Evolutionary conservation across 2,888 invertebrate species (phyloP).

Genomic region (Pinctada fucata): DNA sequence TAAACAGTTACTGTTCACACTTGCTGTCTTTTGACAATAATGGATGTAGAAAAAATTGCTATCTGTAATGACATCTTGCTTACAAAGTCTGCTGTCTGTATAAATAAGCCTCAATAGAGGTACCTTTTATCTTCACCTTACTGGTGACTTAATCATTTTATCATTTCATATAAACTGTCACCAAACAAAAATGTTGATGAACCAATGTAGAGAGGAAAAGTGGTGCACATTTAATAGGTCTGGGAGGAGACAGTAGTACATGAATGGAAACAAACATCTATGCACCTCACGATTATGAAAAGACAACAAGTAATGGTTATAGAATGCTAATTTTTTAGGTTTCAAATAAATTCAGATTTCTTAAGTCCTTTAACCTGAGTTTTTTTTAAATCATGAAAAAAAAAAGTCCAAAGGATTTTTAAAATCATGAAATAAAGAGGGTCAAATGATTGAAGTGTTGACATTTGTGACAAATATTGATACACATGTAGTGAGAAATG

Average conservation of each 20-base stretch:
- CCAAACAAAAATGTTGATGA: background rate
- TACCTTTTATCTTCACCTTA: slow-evolving; percentile 17
- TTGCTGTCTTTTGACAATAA: no score
- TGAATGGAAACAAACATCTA: background rate
- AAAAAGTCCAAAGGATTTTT: no score
- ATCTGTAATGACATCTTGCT: no score
- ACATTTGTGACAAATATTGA: no score
- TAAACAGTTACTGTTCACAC: no score
- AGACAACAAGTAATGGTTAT: background rate
- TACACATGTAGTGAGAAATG: no score
- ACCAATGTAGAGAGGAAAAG: background rate
- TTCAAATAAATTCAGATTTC: background rate
- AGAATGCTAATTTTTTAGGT: background rate
- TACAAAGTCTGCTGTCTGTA: background rate
- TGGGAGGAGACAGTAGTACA: background rate
- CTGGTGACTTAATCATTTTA: slow-evolving; percentile 15
- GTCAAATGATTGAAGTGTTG: no score
- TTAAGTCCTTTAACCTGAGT: no score
- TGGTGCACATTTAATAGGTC: background rate
- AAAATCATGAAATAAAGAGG: no score
- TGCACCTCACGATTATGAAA: background rate
- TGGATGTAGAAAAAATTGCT: no score
- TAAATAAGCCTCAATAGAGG: slow-evolving; percentile 11
- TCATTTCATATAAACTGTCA: background rate
- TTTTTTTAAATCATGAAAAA: no score